A percentile compares a stretch with the other conserved stretches of the same genome.
phyloP scores from a whole-genome alignment of 2,113 vertebrate species.

The Varanus komodoensis region DNA sequence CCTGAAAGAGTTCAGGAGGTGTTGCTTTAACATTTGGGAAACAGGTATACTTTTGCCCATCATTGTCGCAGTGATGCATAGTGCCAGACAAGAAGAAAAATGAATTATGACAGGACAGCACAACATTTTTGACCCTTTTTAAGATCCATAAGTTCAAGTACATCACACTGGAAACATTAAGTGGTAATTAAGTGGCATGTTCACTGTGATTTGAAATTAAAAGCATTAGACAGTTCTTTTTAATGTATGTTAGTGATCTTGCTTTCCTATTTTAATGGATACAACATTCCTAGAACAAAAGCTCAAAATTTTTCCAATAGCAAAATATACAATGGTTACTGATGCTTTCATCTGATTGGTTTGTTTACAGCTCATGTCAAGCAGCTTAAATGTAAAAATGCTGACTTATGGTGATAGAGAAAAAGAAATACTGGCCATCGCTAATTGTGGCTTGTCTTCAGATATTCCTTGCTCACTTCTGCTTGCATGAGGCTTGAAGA shows the following conservation, averaged over 20 bases:
- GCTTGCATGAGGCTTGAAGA: neutral
- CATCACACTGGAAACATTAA: neutral
- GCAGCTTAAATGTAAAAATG: neutral
- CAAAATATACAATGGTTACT: neutral
- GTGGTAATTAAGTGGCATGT: neutral
- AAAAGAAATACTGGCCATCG: neutral
- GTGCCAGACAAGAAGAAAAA: neutral
- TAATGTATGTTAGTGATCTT: neutral
- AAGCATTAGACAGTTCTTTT: neutral
- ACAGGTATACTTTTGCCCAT: neutral
- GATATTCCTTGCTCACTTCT: constrained; percentile 1
- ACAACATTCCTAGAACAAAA: neutral
- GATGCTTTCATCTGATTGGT: fast-evolving
- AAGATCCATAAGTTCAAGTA: neutral
- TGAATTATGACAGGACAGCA: neutral
- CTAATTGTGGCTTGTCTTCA: neutral
- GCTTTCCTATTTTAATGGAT: neutral
- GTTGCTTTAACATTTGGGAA: too few relatives aligned
- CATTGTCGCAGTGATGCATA: neutral
- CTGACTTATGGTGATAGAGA: neutral
- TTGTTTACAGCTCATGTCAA: neutral
- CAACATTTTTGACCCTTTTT: neutral
- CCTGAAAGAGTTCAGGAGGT: too few relatives aligned
- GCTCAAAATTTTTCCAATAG: neutral
- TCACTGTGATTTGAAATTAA: neutral